Base-by-base conservation (phyloP, 1,140 invertebrate genomes). In the Solenopsis fugax region DNA sequence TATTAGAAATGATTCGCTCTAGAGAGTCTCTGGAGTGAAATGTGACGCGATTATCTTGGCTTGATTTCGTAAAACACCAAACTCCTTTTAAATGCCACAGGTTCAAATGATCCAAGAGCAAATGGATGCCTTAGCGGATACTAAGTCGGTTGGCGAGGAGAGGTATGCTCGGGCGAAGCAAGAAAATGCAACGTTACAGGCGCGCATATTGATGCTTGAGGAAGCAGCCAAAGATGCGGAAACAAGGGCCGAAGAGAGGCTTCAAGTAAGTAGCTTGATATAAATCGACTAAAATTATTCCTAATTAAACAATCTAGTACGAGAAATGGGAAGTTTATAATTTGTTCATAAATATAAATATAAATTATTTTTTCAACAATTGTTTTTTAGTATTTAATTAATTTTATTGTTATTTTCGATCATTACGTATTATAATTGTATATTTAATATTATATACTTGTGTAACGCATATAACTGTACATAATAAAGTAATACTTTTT, bases 201-300 rank as follows among this genome's bases (percentile, higher is more conserved):
- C 98, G 3, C 96, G 98, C 92, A 97, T 99, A 89, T 97, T 98
- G 91, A 98, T 98, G 96, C 96, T 99, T 80, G 98, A 99, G 93
- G 98, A 99, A 94, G 98, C 98, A 92, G 96, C 98, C 18, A 96
- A 98, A 91, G 98, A 99, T 95, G 97, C 98, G 58, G 98, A 99
- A 94, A 95, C 98, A 76, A 96, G 98, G 88, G 97, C 97, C 78
- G 98, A 99, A 88, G 98, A 99, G 91, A 96, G 97, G 87, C 95
- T 99, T 73, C 96, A 95, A 87, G 94, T 95, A 84, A 76, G 37
- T 78, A 21, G 58, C 65, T 18, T 48, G 12, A 13, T 45, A n/a
- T 29, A 37, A 18, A 52, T 48, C 18, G 10, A 6, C 34, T 16
- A 21, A 16, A 50, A 21, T n/a, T 48, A 34, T 60, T 52, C 21